Evolutionary conservation across 1,140 invertebrate genomes (phyloP).

Genomic region (Drosophila neocordata): DNA sequence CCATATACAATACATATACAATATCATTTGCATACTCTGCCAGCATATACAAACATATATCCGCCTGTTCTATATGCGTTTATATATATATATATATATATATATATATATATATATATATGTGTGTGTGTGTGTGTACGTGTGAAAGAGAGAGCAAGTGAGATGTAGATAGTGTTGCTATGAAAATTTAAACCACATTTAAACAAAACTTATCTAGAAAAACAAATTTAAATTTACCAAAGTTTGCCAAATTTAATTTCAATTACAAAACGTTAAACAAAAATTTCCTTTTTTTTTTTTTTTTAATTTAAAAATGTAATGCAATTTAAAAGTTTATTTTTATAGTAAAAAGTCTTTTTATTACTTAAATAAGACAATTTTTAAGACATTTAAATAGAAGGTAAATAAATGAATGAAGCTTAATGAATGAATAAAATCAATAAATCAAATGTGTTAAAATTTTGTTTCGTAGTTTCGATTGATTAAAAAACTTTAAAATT

Average conservation of each 20-base stretch:
- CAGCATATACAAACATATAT: not conserved
- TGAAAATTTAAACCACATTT: slow-evolving; percentile 40
- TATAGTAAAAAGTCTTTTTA: too few species aligned
- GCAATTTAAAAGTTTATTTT: too few species aligned
- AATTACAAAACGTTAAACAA: not conserved
- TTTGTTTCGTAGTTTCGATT: too few species aligned
- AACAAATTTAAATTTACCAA: slow-evolving; percentile 5
- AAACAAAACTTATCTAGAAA: slow-evolving; percentile 15
- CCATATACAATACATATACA: slow-evolving; percentile 47
- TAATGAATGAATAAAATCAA: too few species aligned
- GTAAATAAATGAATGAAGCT: too few species aligned
- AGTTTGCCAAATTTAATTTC: not conserved
- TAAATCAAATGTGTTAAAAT: too few species aligned
- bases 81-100: not conserved
- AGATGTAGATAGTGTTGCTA: slow-evolving; percentile 33
- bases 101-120: not conserved
- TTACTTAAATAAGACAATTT: too few species aligned
- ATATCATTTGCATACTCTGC: slow-evolving; percentile 49
- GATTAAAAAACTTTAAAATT: too few species aligned
- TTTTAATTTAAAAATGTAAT: too few species aligned
- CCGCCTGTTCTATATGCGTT: too few species aligned
- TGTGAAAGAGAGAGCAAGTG: slow-evolving; percentile 3
- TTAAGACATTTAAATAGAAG: too few species aligned
- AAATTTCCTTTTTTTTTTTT: too few species aligned
- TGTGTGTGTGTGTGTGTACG: not conserved